Conservation (phyloP, 2,113 vertebrate species). For the Terrapene triunguis region DNA sequence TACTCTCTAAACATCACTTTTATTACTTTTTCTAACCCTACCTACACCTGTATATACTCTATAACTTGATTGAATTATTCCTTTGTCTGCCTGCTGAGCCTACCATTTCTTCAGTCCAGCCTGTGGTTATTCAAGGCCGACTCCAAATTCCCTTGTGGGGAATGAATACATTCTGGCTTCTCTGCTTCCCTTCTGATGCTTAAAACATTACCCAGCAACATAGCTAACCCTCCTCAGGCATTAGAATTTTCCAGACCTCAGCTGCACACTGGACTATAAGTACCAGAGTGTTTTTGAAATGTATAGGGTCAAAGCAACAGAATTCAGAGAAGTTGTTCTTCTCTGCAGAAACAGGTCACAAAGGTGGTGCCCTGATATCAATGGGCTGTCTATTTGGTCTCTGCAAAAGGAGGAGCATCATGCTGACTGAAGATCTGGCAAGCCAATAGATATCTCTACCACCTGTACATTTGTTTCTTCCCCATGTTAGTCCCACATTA, state of each 20-base stretch:
- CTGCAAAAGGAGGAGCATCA: neutral
- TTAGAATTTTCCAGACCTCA: neutral
- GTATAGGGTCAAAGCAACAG: neutral
- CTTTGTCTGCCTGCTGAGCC: neutral
- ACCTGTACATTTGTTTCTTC: neutral
- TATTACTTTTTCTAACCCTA: neutral
- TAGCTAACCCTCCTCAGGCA: neutral
- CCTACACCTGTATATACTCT: neutral
- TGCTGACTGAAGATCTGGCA: neutral
- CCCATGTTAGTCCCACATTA: neutral
- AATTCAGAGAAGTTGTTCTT: neutral
- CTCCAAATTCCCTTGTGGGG: neutral
- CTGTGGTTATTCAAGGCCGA: neutral
- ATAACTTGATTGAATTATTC: neutral
- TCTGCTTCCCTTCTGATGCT: neutral
- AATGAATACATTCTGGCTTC: neutral
- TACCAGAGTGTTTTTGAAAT: neutral
- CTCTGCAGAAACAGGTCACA: neutral
- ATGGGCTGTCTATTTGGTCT: neutral
- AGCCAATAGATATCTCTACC: neutral
- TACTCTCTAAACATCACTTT: neutral
- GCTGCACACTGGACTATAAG: neutral
- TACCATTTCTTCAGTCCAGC: neutral
- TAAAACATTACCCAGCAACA: neutral
- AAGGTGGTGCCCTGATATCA: neutral